A percentile compares a stretch with the other conserved stretches of the same genome.
Evolutionary conservation across 2,113 vertebrate genomes (phyloP).

Genomic region (Pollimyrus isidori): DNA sequence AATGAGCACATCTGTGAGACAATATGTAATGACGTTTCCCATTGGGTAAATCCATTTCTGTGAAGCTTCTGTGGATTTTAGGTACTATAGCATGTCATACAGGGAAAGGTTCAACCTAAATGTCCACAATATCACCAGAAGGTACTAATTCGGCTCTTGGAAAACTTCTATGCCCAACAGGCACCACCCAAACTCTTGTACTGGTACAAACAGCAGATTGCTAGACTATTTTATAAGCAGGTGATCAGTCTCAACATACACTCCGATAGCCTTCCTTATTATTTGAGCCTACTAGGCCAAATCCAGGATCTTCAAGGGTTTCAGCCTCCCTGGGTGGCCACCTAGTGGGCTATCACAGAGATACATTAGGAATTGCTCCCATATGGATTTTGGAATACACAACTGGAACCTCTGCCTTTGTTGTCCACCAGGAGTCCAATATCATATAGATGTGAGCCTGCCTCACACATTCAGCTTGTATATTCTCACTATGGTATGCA

Average conservation of each 20-base stretch:
- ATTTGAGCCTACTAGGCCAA: background rate
- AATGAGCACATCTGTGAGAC: background rate
- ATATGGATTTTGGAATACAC: background rate
- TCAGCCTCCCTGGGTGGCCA: background rate
- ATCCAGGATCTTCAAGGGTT: background rate
- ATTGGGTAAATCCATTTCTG: background rate
- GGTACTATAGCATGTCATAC: background rate
- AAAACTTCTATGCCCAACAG: background rate
- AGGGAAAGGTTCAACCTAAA: background rate
- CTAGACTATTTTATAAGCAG: background rate
- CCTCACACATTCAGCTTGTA: background rate
- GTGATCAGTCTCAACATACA: background rate
- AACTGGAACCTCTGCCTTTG: background rate
- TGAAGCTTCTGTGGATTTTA: background rate
- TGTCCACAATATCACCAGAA: background rate
- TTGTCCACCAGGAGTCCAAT: background rate
- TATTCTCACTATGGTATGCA: background rate
- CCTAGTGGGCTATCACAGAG: background rate
- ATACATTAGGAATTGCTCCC: background rate
- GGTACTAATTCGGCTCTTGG: background rate
- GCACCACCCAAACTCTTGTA: background rate
- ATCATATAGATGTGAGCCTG: background rate
- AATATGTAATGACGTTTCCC: background rate
- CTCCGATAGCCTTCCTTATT: background rate
- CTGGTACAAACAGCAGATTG: background rate